phyloP scores from a whole-genome alignment of 1,140 invertebrate species.

The Drosophila nikananu region DNA sequence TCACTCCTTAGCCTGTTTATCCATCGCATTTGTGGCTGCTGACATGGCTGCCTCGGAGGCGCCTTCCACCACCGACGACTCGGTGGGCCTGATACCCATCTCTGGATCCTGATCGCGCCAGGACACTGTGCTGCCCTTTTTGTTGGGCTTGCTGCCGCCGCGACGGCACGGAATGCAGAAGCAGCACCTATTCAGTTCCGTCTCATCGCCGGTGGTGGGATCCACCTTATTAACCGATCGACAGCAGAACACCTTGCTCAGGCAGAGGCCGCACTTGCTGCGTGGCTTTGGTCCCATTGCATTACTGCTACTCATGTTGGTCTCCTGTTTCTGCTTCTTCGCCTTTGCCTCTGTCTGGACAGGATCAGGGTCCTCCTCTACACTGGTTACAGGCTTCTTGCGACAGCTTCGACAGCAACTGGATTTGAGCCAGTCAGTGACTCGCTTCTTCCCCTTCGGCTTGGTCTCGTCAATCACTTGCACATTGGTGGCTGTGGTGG shows the following conservation, averaged over 20 bases:
- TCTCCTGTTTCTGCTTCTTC: slow-evolving; percentile 15
- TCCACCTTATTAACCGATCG: slow-evolving; percentile 82
- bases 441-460: slow-evolving; percentile 51
- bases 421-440: slow-evolving; percentile 72
- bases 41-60: slow-evolving; percentile 53
- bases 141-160: slow-evolving; percentile 43
- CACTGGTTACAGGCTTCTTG: slow-evolving; percentile 51
- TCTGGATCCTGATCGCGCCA: slow-evolving; percentile 85
- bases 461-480: slow-evolving; percentile 74
- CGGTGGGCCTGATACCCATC: slow-evolving; percentile 70
- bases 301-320: slow-evolving; percentile 42
- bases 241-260: slow-evolving; percentile 82
- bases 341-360: slow-evolving; percentile 27
- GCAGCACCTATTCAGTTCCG: slow-evolving; percentile 75
- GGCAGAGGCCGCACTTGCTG: slow-evolving; percentile 73
- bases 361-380: neutral
- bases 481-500: slow-evolving; percentile 71
- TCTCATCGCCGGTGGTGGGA: slow-evolving; percentile 76
- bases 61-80: slow-evolving; percentile 79
- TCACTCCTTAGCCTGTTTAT: slow-evolving; percentile 55
- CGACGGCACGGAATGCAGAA: slow-evolving; percentile 82
- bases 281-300: slow-evolving; percentile 45
- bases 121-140: slow-evolving; percentile 57
- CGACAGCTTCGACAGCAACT: slow-evolving; percentile 72
- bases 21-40: slow-evolving; percentile 39